Conservation (phyloP, 37 sponge, comb jelly and placozoan species). For the Aplysina aerophoba region DNA sequence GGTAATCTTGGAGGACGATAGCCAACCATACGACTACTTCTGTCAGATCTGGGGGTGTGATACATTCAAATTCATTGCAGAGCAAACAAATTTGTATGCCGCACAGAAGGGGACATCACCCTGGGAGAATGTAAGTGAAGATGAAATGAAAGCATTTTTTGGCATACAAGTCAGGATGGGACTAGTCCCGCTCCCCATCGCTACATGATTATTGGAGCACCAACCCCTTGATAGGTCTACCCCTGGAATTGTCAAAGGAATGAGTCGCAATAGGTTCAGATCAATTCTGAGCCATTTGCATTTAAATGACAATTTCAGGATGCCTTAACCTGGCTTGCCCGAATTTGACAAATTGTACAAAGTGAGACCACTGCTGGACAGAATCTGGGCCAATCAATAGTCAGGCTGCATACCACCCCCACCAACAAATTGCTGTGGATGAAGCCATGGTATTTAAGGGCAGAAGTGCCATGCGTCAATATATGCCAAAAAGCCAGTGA, state of each 20-base stretch:
- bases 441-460: constrained; percentile 5
- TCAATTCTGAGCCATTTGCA: neutral
- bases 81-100: constrained; percentile 21
- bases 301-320: neutral
- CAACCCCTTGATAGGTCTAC: neutral
- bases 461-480: neutral
- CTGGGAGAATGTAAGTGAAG: neutral
- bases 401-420: neutral
- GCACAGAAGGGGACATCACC: neutral
- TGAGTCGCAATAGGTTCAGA: neutral
- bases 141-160: constrained; percentile 24
- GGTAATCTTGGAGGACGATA: neutral
- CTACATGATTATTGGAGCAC: constrained; percentile 17
- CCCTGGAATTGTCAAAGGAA: neutral
- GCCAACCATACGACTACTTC: constrained; percentile 1
- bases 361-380: neutral
- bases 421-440: neutral
- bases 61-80: neutral
- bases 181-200: neutral
- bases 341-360: constrained; percentile 5
- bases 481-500: constrained; percentile 13
- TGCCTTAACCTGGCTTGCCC: neutral
- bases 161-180: constrained; percentile 20
- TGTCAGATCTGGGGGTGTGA: neutral
- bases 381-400: neutral